phyloP scores from a whole-genome alignment of 2,888 invertebrate genomes.

The Xylota segnis region DNA sequence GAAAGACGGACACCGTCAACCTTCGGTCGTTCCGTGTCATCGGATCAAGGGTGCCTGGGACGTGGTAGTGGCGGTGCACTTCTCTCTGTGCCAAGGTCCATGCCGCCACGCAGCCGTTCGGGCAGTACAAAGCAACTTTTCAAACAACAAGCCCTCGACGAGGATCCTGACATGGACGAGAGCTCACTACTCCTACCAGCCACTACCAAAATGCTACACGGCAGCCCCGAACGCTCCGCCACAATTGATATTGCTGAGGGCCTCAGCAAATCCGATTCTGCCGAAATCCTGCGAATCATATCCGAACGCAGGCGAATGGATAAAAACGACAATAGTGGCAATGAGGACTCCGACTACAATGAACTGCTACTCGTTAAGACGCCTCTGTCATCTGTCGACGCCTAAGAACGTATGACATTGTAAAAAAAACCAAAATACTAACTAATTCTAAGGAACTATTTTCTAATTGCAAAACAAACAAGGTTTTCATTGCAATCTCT shows the following conservation, averaged over 20 bases:
- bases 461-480: conserved; percentile 59
- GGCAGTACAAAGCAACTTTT: conserved; percentile 86
- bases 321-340: conserved; percentile 82
- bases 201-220: conserved; percentile 46
- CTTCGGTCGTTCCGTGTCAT: conserved; percentile 82
- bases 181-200: conserved; percentile 85
- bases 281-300: conserved; percentile 84
- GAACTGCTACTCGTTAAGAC: conserved; percentile 83
- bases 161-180: conserved; percentile 85
- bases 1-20: conserved; percentile 60
- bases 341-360: conserved; percentile 84
- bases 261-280: conserved; percentile 83
- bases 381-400: conserved; percentile 82
- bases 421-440: conserved; percentile 28
- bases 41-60: conserved; percentile 81
- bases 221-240: conserved; percentile 58
- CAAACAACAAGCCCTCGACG: conserved; percentile 86
- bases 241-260: conserved; percentile 77
- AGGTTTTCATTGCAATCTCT: conserved; percentile 68
- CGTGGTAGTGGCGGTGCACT: conserved; percentile 79
- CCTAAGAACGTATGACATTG: conserved; percentile 51
- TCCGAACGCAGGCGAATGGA: conserved; percentile 84
- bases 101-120: conserved; percentile 84
- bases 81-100: conserved; percentile 83
- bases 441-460: conserved; percentile 48